phyloP scores from a whole-genome alignment of 2,888 invertebrate genomes.

The Patella caerulea region DNA sequence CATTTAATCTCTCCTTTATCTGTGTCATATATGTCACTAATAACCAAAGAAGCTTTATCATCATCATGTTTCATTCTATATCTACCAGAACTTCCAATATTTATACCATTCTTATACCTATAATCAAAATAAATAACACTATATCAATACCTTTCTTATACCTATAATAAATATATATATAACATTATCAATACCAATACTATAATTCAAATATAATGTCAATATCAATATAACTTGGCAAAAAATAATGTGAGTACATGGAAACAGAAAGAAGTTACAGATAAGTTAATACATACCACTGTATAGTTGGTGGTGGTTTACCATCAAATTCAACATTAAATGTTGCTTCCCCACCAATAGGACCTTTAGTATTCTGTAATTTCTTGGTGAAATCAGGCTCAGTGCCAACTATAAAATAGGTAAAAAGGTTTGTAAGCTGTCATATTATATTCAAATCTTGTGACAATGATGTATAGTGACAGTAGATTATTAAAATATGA shows the following conservation, averaged over 20 bases:
- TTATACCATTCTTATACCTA: constrained; percentile 70
- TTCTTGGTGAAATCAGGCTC: constrained; percentile 85
- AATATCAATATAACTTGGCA: too few species aligned
- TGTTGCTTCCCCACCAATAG: constrained; percentile 65
- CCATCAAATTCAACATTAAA: constrained; percentile 63
- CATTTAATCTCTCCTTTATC: constrained; percentile 98
- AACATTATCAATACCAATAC: too few species aligned
- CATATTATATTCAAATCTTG: neutral
- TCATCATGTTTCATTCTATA: constrained; percentile 78
- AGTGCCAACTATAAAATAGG: constrained; percentile 78
- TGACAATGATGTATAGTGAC: too few species aligned
- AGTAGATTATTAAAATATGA: neutral
- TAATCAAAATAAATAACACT: neutral
- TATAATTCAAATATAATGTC: too few species aligned
- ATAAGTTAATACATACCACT: constrained; percentile 52
- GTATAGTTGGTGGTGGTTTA: constrained; percentile 59
- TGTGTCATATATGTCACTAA: constrained; percentile 88
- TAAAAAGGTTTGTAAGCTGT: neutral
- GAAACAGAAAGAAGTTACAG: too few species aligned
- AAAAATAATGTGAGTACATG: too few species aligned
- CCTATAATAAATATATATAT: too few species aligned
- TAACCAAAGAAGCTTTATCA: constrained; percentile 87
- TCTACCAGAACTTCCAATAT: constrained; percentile 73
- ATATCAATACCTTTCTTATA: too few species aligned
- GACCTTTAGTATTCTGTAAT: constrained; percentile 58